Percentiles rank a stretch among this genome's conserved stretches.
Conservation (phyloP, 2,888 invertebrate genomes). For the Cephus nigrinus region DNA sequence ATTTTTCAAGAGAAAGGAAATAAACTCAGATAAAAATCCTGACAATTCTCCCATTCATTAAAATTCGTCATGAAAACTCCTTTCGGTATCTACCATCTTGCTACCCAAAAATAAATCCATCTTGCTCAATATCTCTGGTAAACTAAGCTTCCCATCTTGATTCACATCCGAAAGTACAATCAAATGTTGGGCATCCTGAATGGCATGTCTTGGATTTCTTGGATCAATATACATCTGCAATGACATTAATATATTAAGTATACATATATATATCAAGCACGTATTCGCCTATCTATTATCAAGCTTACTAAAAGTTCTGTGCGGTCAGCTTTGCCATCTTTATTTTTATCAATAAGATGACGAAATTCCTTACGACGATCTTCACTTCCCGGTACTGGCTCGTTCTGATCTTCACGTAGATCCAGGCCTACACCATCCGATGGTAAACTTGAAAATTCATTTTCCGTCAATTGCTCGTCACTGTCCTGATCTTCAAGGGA, state of each 20-base stretch:
- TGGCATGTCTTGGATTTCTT: slow-evolving; percentile 80
- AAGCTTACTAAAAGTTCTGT: slow-evolving; percentile 73
- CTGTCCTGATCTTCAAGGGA: slow-evolving; percentile 74
- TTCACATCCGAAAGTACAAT: slow-evolving; percentile 77
- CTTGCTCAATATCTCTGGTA: slow-evolving; percentile 77
- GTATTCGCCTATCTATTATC: neutral
- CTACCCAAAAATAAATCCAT: slow-evolving; percentile 79
- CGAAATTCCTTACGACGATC: slow-evolving; percentile 76
- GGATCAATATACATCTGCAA: slow-evolving; percentile 79
- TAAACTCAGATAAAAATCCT: neutral
- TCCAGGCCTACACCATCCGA: slow-evolving; percentile 68
- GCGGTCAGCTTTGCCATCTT: slow-evolving; percentile 78
- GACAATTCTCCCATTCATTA: slow-evolving; percentile 52
- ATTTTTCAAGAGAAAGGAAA: neutral
- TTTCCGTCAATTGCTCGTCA: slow-evolving; percentile 78
- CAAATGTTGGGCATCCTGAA: slow-evolving; percentile 78
- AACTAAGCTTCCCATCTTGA: slow-evolving; percentile 74
- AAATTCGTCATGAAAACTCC: slow-evolving; percentile 81
- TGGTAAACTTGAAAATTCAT: slow-evolving; percentile 80
- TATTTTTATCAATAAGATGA: slow-evolving; percentile 77
- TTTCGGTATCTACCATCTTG: slow-evolving; percentile 81
- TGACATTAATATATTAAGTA: slow-evolving; percentile 16
- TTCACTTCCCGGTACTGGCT: slow-evolving; percentile 60
- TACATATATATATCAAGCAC: neutral
- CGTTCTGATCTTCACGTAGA: slow-evolving; percentile 65